phyloP scores from a whole-genome alignment of 2,888 invertebrate species.

The Epirrhoe alternata region DNA sequence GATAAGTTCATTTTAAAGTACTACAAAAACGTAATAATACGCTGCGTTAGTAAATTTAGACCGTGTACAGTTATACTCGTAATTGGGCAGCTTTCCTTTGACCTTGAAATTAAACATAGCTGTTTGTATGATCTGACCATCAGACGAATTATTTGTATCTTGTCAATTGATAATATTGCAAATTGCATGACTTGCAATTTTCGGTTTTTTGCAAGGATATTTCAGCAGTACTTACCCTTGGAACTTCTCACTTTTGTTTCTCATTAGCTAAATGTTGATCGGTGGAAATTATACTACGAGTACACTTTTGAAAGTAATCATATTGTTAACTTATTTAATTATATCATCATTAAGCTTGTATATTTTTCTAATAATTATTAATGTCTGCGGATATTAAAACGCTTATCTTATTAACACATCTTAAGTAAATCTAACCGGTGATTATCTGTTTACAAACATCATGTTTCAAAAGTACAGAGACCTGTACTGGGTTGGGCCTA shows the following conservation, averaged over 20 bases:
- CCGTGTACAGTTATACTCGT: background rate
- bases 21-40: background rate
- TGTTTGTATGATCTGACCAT: background rate
- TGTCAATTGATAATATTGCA: background rate
- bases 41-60: background rate
- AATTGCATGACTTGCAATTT: constrained; percentile 2
- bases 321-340: background rate
- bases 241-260: background rate
- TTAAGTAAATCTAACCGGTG: constrained; percentile 20
- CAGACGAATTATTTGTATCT: background rate
- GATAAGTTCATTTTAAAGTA: background rate
- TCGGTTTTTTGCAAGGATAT: background rate
- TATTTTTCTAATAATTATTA: background rate
- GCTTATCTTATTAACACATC: constrained; percentile 4
- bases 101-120: background rate
- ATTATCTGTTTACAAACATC: constrained; percentile 35
- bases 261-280: background rate
- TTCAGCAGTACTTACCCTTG: background rate
- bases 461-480: constrained; percentile 28
- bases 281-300: background rate
- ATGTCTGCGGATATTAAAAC: background rate
- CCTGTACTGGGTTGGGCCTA: constrained; percentile 30
- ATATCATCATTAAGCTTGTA: too few relatives aligned
- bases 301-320: background rate
- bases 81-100: background rate